phyloP scores from a whole-genome alignment of 2,888 invertebrate genomes.

The Trichogramma evanescens region DNA sequence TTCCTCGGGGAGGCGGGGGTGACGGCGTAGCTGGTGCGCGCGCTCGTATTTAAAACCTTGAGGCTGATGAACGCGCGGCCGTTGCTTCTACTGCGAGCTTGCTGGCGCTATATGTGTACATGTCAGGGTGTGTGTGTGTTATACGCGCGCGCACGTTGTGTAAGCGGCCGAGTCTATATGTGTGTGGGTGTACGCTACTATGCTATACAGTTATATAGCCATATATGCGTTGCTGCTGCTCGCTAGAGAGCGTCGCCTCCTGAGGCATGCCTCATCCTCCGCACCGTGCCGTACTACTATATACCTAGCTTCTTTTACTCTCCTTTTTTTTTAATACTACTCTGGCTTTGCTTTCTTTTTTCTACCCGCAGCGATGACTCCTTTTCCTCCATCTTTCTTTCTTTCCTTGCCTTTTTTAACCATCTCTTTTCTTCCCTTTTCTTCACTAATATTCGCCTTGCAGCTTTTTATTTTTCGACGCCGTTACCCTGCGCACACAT shows the following conservation, averaged over 20 bases:
- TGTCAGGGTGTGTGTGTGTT: conserved; percentile 7
- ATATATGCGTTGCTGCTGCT: neutral
- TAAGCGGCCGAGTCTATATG: neutral
- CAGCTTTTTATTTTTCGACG: conserved; percentile 11
- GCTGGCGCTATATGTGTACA: conserved; percentile 4
- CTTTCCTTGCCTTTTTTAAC: neutral
- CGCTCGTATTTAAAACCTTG: conserved; percentile 48
- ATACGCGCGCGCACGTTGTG: neutral
- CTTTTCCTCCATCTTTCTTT: conserved; percentile 9
- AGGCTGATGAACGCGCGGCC: conserved; percentile 47
- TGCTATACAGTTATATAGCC: neutral
- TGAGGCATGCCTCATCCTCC: conserved; percentile 28
- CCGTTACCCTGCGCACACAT: conserved; percentile 4
- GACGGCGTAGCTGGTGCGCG: too few relatives aligned
- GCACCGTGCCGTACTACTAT: conserved; percentile 9
- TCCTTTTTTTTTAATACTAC: conserved; percentile 6
- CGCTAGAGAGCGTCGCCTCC: conserved; percentile 18
- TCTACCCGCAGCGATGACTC: conserved; percentile 5
- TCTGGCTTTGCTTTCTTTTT: conserved; percentile 26
- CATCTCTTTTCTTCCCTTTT: conserved; percentile 8
- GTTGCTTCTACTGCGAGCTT: conserved; percentile 1
- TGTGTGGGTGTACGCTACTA: neutral
- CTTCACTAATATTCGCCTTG: neutral
- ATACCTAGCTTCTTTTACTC: neutral
- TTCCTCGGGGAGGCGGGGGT: conserved; percentile 30